A percentile compares a stretch with the other conserved stretches of the same genome.
Conservation (phyloP, 1,140 invertebrate genomes). For the Grapholita molesta region DNA sequence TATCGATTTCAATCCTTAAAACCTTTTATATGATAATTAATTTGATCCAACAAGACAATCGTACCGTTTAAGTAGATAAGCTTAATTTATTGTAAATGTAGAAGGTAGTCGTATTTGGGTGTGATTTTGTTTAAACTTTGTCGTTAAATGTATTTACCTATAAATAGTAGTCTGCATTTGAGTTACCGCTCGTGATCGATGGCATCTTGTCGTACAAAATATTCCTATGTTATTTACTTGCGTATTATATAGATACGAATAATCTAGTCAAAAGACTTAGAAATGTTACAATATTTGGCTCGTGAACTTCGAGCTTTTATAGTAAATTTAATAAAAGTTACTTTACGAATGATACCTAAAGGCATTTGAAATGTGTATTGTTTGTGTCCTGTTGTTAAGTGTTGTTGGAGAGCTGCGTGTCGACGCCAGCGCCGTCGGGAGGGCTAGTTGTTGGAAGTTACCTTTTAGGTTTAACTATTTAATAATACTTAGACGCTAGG, state of each 20-base stretch:
- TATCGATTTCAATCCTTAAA: conserved; percentile 49
- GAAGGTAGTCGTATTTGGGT: conserved; percentile 54
- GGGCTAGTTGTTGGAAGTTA: conserved; percentile 65
- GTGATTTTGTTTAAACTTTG: conserved; percentile 68
- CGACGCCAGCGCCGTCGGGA: conserved; percentile 20
- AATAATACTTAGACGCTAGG: conserved; percentile 66
- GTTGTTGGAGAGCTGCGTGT: conserved; percentile 22
- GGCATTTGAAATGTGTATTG: conserved; percentile 43
- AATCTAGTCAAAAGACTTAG: conserved; percentile 78
- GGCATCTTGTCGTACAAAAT: conserved; percentile 77
- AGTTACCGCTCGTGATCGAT: conserved; percentile 77
- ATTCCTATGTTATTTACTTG: conserved; percentile 77
- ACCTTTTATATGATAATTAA: conserved; percentile 37
- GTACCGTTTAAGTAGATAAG: conserved; percentile 59
- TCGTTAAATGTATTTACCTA: conserved; percentile 49
- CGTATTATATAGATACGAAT: conserved; percentile 74
- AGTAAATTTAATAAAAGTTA: conserved; percentile 38
- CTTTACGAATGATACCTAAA: conserved; percentile 44
- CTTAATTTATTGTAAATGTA: conserved; percentile 72
- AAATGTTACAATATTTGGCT: conserved; percentile 67
- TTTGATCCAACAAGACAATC: conserved; percentile 55
- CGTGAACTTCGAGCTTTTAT: conserved; percentile 65
- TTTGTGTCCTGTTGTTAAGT: conserved; percentile 43
- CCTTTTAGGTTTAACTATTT: conserved; percentile 75
- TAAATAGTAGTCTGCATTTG: conserved; percentile 70